A percentile compares a stretch with the other conserved stretches of the same genome.
Evolutionary conservation across 2,888 invertebrate genomes (phyloP).

Genomic region (Villa cingulata): DNA sequence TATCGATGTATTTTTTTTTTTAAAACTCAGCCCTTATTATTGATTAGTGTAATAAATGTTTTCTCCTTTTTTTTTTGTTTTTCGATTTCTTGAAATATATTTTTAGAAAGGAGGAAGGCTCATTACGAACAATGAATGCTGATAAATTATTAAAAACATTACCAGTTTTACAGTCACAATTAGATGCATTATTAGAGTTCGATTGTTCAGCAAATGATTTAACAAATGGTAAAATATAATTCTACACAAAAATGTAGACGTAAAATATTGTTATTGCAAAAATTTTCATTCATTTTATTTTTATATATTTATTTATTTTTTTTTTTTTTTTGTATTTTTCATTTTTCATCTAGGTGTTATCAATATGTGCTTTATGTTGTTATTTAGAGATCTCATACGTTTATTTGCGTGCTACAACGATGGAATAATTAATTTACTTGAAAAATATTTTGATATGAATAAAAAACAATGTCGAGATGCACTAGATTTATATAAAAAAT

Average conservation of each 20-base stretch:
- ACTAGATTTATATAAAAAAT: slow-evolving; percentile 96
- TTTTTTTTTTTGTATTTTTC: not conserved
- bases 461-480: slow-evolving; percentile 98
- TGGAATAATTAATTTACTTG: slow-evolving; percentile 94
- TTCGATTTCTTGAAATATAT: not conserved
- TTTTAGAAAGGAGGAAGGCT: slow-evolving; percentile 95
- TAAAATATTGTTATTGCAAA: too few species aligned
- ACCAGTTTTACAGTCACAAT: slow-evolving; percentile 87
- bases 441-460: slow-evolving; percentile 99
- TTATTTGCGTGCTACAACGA: slow-evolving; percentile 99
- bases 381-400: slow-evolving; percentile 97
- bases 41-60: not conserved
- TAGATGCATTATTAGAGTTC: slow-evolving; percentile 92
- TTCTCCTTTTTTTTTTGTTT: not conserved
- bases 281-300: too few species aligned
- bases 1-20: too few species aligned
- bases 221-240: slow-evolving; percentile 52
- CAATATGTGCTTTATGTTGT: slow-evolving; percentile 96
- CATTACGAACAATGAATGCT: slow-evolving; percentile 90
- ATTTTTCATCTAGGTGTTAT: slow-evolving; percentile 56
- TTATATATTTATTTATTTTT: not conserved
- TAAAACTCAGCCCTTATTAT: too few species aligned
- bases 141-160: slow-evolving; percentile 94
- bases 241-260: too few species aligned
- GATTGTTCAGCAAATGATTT: slow-evolving; percentile 94